Conservation (phyloP, 2,888 invertebrate species). For the Geophilus truncorum region DNA sequence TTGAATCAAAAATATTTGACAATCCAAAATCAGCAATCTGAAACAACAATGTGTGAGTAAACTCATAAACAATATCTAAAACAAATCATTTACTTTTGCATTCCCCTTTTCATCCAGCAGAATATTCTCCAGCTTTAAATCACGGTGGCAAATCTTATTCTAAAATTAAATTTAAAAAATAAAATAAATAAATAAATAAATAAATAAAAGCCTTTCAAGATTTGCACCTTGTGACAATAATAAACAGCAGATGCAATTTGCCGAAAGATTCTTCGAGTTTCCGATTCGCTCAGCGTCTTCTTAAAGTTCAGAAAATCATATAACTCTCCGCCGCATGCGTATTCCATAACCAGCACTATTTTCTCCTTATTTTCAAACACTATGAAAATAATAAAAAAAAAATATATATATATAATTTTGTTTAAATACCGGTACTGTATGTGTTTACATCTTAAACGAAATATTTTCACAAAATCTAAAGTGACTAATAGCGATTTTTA, state of each 20-base stretch:
- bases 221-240: conserved; percentile 94
- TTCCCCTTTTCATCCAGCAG: conserved; percentile 86
- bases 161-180: no score
- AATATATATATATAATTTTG: not conserved
- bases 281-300: conserved; percentile 83
- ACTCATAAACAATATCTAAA: no score
- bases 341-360: conserved; percentile 99
- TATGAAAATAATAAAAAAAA: conserved; percentile 45
- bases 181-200: not conserved
- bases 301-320: conserved; percentile 89
- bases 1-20: conserved; percentile 92
- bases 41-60: no score
- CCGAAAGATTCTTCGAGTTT: conserved; percentile 89
- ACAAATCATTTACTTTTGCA: conserved; percentile 89
- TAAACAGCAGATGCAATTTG: conserved; percentile 95
- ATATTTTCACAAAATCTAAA: no score
- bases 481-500: no score
- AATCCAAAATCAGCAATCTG: conserved; percentile 98
- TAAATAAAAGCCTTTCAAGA: no score
- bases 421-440: no score
- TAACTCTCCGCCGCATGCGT: conserved; percentile 95
- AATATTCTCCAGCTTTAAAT: conserved; percentile 93
- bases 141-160: conserved; percentile 94
- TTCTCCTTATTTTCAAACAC: conserved; percentile 99
- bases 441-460: no score